Evolutionary conservation across 2,797 vertebrate genomes (phyloP).

Genomic region (Urocyon cinereoargenteus): DNA sequence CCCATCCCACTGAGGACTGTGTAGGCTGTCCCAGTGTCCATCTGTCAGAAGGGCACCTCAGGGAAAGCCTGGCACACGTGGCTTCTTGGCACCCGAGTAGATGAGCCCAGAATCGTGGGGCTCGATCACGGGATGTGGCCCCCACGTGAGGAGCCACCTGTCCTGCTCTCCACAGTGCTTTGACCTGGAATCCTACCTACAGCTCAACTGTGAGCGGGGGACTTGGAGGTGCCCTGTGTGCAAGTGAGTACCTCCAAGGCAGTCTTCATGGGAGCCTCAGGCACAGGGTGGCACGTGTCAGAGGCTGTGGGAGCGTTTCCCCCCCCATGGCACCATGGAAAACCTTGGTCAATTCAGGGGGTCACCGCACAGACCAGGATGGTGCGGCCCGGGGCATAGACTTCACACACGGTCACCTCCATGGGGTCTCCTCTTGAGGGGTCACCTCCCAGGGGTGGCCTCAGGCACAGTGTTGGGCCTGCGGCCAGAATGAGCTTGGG

Average conservation of each 20-base stretch:
- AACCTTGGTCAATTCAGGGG: neutral
- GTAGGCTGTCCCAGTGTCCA: rapidly evolving
- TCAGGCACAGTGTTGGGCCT: neutral
- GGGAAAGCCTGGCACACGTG: neutral
- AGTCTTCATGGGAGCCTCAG: rapidly evolving
- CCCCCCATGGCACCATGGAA: too few species aligned
- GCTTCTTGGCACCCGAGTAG: neutral
- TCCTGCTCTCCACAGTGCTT: conserved; percentile 91
- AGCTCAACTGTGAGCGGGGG: conserved; percentile 97
- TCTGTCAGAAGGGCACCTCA: rapidly evolving
- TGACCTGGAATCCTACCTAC: conserved; percentile 97
- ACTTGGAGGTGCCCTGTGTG: conserved; percentile 99
- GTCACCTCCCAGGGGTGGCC: neutral
- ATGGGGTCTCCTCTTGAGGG: neutral
- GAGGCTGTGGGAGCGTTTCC: neutral
- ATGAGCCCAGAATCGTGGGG: rapidly evolving
- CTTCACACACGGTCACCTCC: rapidly evolving
- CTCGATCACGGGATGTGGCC: neutral
- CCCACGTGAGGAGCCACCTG: neutral
- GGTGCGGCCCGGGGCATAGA: neutral
- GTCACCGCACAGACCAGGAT: neutral
- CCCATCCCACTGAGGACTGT: neutral
- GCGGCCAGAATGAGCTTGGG: neutral
- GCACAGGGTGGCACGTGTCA: neutral
- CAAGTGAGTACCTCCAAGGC: conserved; percentile 91